These are phyloP conservation scores for Chlorodrepanis virens DNA, from an alignment of 2,113 vertebrate species.

Conservation along the genomic window DNA sequence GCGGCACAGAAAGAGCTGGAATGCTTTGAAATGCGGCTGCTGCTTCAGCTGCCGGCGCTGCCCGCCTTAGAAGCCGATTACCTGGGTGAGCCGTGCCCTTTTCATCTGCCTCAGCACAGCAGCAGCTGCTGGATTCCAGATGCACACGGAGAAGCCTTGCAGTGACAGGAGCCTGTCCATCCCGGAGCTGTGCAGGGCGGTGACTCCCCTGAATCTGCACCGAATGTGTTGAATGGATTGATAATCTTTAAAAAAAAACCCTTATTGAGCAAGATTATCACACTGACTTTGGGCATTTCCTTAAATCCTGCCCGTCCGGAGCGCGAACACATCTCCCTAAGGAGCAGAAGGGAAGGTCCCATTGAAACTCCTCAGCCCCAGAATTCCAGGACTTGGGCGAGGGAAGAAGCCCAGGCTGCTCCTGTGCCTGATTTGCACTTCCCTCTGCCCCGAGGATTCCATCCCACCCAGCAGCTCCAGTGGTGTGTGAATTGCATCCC, in stretches of 20 bases:
- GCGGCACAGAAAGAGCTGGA: neutral
- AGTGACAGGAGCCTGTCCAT: neutral
- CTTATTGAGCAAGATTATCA: neutral
- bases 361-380: neutral
- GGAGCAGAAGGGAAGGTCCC: neutral
- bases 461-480: neutral
- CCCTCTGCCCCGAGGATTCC: neutral
- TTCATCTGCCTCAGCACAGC: neutral
- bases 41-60: neutral
- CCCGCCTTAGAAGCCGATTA: neutral
- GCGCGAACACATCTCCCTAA: neutral
- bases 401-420: neutral
- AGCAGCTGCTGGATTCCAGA: neutral
- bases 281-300: no score
- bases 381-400: neutral
- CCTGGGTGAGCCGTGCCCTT: neutral
- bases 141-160: neutral
- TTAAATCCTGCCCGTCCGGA: neutral
- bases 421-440: neutral
- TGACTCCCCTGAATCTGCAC: neutral
- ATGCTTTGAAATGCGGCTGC: neutral
- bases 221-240: neutral
- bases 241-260: neutral
- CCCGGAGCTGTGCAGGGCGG: accelerated
- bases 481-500: accelerated